These are phyloP conservation scores for Periophthalmus magnuspinnatus DNA, from an alignment of 2,797 vertebrate species.

Conservation along the genomic window DNA sequence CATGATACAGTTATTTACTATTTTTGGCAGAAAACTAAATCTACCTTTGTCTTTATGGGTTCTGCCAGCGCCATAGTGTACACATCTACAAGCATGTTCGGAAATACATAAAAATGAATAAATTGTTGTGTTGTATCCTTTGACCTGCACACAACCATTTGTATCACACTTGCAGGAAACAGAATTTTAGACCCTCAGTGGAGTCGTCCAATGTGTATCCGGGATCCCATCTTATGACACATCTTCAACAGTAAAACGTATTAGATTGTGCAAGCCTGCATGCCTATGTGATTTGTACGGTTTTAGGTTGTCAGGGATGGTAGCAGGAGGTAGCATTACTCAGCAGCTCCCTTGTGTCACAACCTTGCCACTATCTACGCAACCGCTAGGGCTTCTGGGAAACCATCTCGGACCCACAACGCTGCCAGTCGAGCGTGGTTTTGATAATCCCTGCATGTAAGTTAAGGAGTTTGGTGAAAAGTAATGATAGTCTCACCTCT, in stretches of 20 bases:
- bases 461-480: slow-evolving; percentile 36
- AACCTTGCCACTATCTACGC: slow-evolving; percentile 38
- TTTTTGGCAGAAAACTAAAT: too few relatives aligned
- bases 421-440: slow-evolving; percentile 36
- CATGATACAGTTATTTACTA: too few relatives aligned
- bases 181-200: background rate
- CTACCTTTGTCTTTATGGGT: too few relatives aligned
- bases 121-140: background rate
- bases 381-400: slow-evolving; percentile 71
- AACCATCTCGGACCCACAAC: slow-evolving; percentile 40
- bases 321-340: slow-evolving; percentile 71
- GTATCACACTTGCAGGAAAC: background rate
- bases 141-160: background rate
- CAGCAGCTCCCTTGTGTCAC: slow-evolving; percentile 68
- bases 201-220: slow-evolving; percentile 7
- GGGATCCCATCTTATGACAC: slow-evolving; percentile 40
- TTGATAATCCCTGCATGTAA: slow-evolving; percentile 23
- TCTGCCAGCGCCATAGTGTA: too few relatives aligned
- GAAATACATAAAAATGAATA: background rate
- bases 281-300: slow-evolving; percentile 50
- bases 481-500: slow-evolving; percentile 42
- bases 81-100: background rate
- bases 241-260: slow-evolving; percentile 26
- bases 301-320: slow-evolving; percentile 52
- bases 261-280: slow-evolving; percentile 54